Base-by-base conservation (phyloP, 1,140 invertebrate genomes). In the Drosophila varians region DNA sequence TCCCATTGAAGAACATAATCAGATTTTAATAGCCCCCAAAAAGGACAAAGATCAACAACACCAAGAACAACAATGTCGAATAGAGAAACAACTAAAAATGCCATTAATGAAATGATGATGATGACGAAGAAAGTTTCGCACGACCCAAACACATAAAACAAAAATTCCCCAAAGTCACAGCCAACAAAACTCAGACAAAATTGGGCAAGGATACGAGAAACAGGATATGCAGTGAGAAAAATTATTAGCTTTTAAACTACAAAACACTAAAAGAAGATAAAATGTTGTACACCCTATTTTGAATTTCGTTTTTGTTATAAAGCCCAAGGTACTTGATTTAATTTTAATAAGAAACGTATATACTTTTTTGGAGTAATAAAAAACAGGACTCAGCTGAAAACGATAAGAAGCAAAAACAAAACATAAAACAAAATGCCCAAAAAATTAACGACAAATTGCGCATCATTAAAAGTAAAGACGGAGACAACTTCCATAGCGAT, bases 361-460 rank as follows among this genome's bases (percentile, higher is more conserved):
- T 5, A 38, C 0, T 12, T 38, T 26, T 23, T 48, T 28, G 5
- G 21, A 45, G 60, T 34, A 61, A n/a, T 25, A 21, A 34, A 21
- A 52, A 31, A 19, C 26, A 45, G 42, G 68, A 11, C 77, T 78
- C 78, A 69, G 74, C 57, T 69, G 77, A 69, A 83, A 68, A 61
- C 49, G 61, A 77, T 58, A 56, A 38, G 51, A 57, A 56, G 48
- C 69, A 74, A 64, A 65, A 83, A 83, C 56, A 78, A 74, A 78
- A 78, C 78, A 84, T 84, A 78, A 84, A 79, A 79, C 74, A 84
- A 75, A 84, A 84, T 84, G 65, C 75, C 75, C 71, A 84, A 86
- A 69, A 68, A 84, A 84, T 84, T 86, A 84, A 84, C 79, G 79
- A 84, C 79, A 84, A 84, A 84, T 84, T 84, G 74, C 71, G 80